Conservation (phyloP, 1,140 invertebrate species). For the Zaprionus lachaisei region DNA sequence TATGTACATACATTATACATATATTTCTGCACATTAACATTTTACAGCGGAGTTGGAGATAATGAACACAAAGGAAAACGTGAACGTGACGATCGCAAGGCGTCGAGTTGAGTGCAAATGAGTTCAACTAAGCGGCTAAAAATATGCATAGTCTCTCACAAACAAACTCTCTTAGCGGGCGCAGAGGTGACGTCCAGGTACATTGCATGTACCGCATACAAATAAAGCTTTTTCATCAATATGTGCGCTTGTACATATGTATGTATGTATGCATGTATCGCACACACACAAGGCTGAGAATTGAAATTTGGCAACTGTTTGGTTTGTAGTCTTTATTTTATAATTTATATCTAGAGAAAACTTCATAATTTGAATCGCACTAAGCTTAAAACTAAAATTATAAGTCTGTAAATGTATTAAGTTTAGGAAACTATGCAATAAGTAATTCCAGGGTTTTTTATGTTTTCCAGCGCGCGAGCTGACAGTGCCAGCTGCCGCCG, state of each 20-base stretch:
- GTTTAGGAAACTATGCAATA: constrained; percentile 66
- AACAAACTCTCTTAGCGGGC: not conserved
- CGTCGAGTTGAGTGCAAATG: constrained; percentile 66
- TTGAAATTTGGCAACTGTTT: constrained; percentile 15
- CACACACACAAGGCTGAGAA: not conserved
- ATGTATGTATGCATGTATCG: not conserved
- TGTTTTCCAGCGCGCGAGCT: constrained; percentile 31
- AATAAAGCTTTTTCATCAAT: constrained; percentile 26
- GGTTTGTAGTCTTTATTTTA: constrained; percentile 70
- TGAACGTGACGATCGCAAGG: constrained; percentile 34
- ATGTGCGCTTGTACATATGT: not conserved
- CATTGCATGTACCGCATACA: not conserved
- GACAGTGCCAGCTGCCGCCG: constrained; percentile 48
- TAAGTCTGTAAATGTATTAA: constrained; percentile 72
- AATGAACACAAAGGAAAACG: constrained; percentile 57
- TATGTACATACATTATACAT: constrained; percentile 2
- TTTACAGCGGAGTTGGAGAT: constrained; percentile 32
- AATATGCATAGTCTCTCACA: constrained; percentile 50
- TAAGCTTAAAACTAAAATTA: constrained; percentile 68
- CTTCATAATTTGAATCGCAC: constrained; percentile 71
- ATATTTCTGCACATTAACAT: not conserved
- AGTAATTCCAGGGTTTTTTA: constrained; percentile 41
- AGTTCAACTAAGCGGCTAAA: constrained; percentile 77
- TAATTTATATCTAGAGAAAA: constrained; percentile 70
- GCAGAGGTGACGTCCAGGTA: not conserved